Conservation (phyloP, 2,797 vertebrate genomes). For the Tadarida brasiliensis region DNA sequence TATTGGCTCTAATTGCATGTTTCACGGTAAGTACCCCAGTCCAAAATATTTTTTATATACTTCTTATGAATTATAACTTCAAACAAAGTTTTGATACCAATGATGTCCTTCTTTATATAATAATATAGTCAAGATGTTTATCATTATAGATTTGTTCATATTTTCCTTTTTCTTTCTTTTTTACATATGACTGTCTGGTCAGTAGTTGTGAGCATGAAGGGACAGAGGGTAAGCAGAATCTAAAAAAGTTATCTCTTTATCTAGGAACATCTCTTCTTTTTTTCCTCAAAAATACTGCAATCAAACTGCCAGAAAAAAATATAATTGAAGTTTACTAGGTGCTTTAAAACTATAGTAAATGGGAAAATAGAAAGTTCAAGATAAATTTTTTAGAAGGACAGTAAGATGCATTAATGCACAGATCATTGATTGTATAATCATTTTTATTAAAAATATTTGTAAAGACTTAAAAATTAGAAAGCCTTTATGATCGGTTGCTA, state of each 20-base stretch:
- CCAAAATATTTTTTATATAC: neutral
- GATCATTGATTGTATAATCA: neutral
- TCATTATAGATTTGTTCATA: neutral
- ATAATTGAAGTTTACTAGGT: neutral
- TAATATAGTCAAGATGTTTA: neutral
- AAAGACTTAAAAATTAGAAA: slow-evolving; percentile 27
- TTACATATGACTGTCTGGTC: neutral
- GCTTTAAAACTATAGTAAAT: neutral
- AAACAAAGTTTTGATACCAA: neutral
- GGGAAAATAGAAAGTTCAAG: neutral
- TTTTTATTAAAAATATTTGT: neutral
- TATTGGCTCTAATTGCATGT: slow-evolving; percentile 57
- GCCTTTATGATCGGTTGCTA: neutral
- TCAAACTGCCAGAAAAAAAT: neutral
- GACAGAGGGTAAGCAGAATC: neutral
- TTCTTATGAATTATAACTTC: slow-evolving; percentile 21
- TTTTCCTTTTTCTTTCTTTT: neutral
- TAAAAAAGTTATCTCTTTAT: neutral
- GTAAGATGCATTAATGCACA: neutral
- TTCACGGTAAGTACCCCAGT: slow-evolving; percentile 54
- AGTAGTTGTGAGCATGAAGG: neutral
- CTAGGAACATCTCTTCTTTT: neutral
- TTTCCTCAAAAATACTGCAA: slow-evolving; percentile 3
- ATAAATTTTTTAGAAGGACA: slow-evolving; percentile 3
- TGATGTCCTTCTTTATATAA: neutral